A percentile compares a stretch with the other conserved stretches of the same genome.
These are phyloP conservation scores for Catostomus latipinnis DNA, from an alignment of 2,797 vertebrate species.

Conservation along the genomic window DNA sequence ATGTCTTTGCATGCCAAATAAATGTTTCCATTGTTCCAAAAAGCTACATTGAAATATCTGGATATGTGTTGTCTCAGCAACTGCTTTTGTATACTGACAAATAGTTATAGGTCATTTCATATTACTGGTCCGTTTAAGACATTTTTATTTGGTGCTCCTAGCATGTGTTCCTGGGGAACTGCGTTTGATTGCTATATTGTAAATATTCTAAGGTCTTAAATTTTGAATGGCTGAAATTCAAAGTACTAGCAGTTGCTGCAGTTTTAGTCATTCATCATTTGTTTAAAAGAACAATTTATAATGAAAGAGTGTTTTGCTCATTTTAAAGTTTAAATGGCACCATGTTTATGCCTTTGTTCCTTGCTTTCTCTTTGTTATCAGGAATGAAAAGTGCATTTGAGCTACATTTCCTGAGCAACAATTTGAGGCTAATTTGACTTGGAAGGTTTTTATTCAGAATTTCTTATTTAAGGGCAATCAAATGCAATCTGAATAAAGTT, in stretches of 20 bases:
- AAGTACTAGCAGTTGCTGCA: not conserved
- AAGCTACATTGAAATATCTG: slow-evolving; percentile 22
- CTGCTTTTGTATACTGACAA: slow-evolving; percentile 25
- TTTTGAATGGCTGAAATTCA: not conserved
- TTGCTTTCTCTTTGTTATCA: not conserved
- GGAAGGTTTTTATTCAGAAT: not conserved
- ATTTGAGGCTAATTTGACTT: not conserved
- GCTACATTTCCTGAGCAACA: not conserved
- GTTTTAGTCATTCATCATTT: not conserved
- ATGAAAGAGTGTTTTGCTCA: not conserved
- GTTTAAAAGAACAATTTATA: not conserved
- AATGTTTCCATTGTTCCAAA: slow-evolving; percentile 6
- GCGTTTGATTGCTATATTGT: slow-evolving; percentile 9
- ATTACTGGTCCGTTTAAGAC: not conserved
- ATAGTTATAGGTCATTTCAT: not conserved
- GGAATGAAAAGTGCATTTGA: not conserved
- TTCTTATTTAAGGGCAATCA: not conserved
- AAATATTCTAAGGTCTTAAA: not conserved
- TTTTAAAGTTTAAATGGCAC: not conserved
- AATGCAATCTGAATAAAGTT: too few relatives aligned
- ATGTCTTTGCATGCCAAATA: slow-evolving; percentile 18
- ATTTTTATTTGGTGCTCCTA: not conserved
- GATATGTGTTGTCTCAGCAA: slow-evolving; percentile 25
- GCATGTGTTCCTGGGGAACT: not conserved
- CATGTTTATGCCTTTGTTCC: not conserved